Base-by-base conservation (phyloP, 1,140 invertebrate species). In the Anagrus nilaparvatae region DNA sequence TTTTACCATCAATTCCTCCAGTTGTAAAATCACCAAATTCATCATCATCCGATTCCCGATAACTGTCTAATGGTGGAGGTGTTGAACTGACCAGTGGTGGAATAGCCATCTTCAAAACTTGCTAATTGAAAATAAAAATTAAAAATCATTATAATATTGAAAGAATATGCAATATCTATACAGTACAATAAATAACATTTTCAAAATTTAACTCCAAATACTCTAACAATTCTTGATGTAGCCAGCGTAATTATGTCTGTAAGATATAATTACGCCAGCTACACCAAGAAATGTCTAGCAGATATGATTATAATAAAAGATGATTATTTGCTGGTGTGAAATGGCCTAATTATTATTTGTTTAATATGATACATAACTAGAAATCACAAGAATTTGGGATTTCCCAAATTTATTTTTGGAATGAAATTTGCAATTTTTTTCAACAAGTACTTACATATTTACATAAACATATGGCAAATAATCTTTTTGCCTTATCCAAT, bases 81-180 rank as follows among this genome's bases (percentile, higher is more conserved):
- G 76, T 75, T 43, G 71, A 76, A 50, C 76, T 76, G 31, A 79
- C 66, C 43, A 79, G 58, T 25, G 76, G 76, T 52, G 76, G 76
- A 51, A 78, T 62, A 34, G 63, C 62, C 65, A 67, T 67, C 5
- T 17, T 55, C 10, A 35, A 23, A 34, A 35, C 25, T 17, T 23
- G 30, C 25, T 35, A 20, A 18, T 33, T 20, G 19, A 20, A 5
- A 41, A 4, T 12, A 4, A n/a, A n/a, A 14, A 14, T 6, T 4
- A 29, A n/a, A 14, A 14, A 29, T n/a, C 5, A 10, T 14, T n/a
- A 12, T 29, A 12, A 29, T n/a, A 29, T 6, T n/a, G 28, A 29
- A 10, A 29, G 16, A 4, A 12, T 12, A n/a, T 29, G 12, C 5
- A 29, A 29, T 12, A 14, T n/a, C 12, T 10, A 29, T 29, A n/a